These are phyloP conservation scores for Sesia apiformis DNA, from an alignment of 2,888 invertebrate species.

Conservation along the genomic window DNA sequence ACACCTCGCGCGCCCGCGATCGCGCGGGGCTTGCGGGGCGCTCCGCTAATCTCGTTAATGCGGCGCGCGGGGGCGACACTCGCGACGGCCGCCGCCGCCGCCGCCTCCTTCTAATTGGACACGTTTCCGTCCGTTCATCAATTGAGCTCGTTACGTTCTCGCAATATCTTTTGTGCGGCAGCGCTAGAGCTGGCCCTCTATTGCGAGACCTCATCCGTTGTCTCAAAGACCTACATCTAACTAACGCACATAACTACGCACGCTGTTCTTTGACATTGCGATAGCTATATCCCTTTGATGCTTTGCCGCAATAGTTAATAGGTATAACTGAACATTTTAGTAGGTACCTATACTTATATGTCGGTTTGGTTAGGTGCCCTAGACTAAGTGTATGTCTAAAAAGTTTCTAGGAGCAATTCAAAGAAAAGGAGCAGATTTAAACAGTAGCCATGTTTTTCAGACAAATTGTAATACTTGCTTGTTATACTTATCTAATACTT, in stretches of 20 bases:
- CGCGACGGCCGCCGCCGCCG: conserved; percentile 42
- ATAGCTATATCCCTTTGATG: too few relatives aligned
- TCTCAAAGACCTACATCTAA: not conserved
- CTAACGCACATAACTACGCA: not conserved
- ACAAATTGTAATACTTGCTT: too few relatives aligned
- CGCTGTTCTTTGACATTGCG: too few relatives aligned
- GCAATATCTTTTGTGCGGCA: conserved; percentile 56
- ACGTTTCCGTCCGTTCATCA: conserved; percentile 72
- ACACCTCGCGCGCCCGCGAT: conserved; percentile 37
- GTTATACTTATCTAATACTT: too few relatives aligned
- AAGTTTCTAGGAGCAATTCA: too few relatives aligned
- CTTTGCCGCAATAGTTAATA: too few relatives aligned
- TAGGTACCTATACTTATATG: too few relatives aligned
- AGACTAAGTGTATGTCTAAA: too few relatives aligned
- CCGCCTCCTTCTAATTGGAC: conserved; percentile 73
- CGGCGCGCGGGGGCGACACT: conserved; percentile 53
- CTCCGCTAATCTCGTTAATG: conserved; percentile 67
- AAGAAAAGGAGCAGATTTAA: too few relatives aligned
- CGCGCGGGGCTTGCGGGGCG: conserved; percentile 21
- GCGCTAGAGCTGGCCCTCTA: conserved; percentile 9
- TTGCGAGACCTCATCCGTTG: not conserved
- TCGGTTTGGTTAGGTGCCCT: too few relatives aligned
- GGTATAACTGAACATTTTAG: too few relatives aligned
- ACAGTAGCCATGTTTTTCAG: too few relatives aligned
- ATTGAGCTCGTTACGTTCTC: conserved; percentile 68